These are phyloP conservation scores for Scortum barcoo DNA, from an alignment of 2,113 vertebrate genomes.

Conservation along the genomic window DNA sequence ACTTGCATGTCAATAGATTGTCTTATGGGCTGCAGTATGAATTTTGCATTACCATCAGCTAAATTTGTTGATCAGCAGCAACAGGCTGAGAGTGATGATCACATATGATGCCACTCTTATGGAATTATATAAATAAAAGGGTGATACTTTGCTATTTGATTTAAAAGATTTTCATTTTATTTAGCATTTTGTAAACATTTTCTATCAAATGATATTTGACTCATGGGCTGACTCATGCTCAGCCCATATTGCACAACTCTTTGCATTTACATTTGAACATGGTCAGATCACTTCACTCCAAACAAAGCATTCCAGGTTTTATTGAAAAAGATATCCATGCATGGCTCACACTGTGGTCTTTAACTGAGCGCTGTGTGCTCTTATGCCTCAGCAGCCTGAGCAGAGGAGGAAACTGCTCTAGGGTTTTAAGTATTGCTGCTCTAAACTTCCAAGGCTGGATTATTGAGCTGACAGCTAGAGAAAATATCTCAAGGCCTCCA, in stretches of 20 bases:
- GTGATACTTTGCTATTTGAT: not conserved
- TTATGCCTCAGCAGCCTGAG: slow-evolving; percentile 1
- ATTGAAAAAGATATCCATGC: not conserved
- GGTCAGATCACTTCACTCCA: not conserved
- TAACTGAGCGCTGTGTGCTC: not conserved
- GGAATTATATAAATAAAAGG: not conserved
- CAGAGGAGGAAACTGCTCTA: not conserved
- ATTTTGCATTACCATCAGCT: not conserved
- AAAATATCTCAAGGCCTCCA: not conserved
- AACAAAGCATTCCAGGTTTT: not conserved
- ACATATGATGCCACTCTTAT: not conserved
- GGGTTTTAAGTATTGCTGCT: slow-evolving; percentile 14
- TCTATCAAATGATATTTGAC: slow-evolving; percentile 9
- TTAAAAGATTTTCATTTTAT: not conserved
- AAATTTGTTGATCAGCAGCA: not conserved
- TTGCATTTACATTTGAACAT: not conserved
- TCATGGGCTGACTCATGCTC: no score
- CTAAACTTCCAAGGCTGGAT: slow-evolving; percentile 23
- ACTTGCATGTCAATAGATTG: not conserved
- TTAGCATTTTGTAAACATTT: slow-evolving; percentile 6
- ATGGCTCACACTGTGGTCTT: not conserved
- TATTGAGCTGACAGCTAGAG: slow-evolving; percentile 16
- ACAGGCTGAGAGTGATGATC: not conserved
- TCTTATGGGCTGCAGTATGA: not conserved
- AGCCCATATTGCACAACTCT: not conserved